Evolutionary conservation across 2,888 invertebrate genomes (phyloP).

Genomic region (Trachelus troglodyta): DNA sequence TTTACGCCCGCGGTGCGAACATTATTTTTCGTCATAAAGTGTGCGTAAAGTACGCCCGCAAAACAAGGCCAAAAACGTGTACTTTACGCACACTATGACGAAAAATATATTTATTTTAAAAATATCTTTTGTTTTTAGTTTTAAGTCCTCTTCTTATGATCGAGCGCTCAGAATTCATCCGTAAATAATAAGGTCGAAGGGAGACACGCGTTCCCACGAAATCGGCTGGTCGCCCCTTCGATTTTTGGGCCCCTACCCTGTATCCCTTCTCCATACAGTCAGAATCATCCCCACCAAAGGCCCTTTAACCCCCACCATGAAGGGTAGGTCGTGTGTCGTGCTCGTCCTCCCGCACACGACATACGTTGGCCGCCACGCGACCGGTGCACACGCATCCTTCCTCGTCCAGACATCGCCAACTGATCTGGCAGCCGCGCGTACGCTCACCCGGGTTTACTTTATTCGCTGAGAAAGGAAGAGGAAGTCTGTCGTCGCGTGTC

Average conservation of each 20-base stretch:
- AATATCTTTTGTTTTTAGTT: neutral
- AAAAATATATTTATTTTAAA: neutral
- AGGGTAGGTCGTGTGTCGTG: constrained; percentile 60
- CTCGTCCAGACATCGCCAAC: constrained; percentile 29
- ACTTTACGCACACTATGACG: no score
- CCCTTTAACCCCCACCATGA: constrained; percentile 42
- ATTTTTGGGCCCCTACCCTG: constrained; percentile 8
- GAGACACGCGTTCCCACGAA: constrained; percentile 63
- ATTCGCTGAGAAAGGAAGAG: constrained; percentile 4
- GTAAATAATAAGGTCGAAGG: constrained; percentile 35
- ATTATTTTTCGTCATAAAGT: no score
- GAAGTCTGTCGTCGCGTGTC: constrained; percentile 6
- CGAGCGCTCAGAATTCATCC: constrained; percentile 43
- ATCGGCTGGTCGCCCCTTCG: constrained; percentile 41
- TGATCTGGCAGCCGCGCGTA: constrained; percentile 12
- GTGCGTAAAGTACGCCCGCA: no score
- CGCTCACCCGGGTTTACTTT: constrained; percentile 6
- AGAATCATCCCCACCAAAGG: constrained; percentile 37
- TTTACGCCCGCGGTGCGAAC: no score
- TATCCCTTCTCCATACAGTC: constrained; percentile 21
- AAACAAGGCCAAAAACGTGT: no score
- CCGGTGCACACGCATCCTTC: constrained; percentile 59
- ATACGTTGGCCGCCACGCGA: constrained; percentile 67
- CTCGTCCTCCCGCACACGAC: constrained; percentile 65
- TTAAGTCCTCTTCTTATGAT: constrained; percentile 37